Evolutionary conservation across 1,140 invertebrate genomes (phyloP).

Genomic region (Eupristina koningsbergeri): DNA sequence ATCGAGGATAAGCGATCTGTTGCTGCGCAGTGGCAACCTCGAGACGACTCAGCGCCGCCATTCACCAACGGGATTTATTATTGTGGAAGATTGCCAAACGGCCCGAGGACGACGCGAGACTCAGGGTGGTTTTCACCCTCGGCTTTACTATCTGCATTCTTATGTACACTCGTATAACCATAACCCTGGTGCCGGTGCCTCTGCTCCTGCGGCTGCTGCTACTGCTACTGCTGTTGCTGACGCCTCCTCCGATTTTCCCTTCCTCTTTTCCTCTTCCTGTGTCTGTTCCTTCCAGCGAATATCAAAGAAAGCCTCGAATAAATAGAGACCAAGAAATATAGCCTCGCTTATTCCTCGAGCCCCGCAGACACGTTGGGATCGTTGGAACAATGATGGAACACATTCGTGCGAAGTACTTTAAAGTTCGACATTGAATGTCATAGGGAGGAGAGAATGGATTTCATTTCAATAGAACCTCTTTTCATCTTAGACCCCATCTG

Average conservation of each 20-base stretch:
- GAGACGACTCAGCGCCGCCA: conserved; percentile 20
- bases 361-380: neutral
- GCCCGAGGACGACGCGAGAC: neutral
- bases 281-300: too few relatives aligned
- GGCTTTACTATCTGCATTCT: neutral
- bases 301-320: conserved; percentile 13
- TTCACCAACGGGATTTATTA: conserved; percentile 38
- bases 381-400: too few relatives aligned
- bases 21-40: conserved; percentile 20
- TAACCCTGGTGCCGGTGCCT: neutral
- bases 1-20: conserved; percentile 50
- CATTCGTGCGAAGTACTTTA: neutral
- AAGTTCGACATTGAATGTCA: neutral
- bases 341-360: neutral
- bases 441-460: neutral
- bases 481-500: neutral
- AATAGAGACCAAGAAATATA: neutral
- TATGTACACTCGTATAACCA: neutral
- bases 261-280: neutral
- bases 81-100: conserved; percentile 45
- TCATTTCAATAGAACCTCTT: neutral
- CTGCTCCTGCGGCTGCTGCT: too few relatives aligned
- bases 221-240: neutral
- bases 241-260: neutral
- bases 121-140: neutral